Conservation (phyloP, 1,140 invertebrate genomes). For the Paraescarpia echinospica region DNA sequence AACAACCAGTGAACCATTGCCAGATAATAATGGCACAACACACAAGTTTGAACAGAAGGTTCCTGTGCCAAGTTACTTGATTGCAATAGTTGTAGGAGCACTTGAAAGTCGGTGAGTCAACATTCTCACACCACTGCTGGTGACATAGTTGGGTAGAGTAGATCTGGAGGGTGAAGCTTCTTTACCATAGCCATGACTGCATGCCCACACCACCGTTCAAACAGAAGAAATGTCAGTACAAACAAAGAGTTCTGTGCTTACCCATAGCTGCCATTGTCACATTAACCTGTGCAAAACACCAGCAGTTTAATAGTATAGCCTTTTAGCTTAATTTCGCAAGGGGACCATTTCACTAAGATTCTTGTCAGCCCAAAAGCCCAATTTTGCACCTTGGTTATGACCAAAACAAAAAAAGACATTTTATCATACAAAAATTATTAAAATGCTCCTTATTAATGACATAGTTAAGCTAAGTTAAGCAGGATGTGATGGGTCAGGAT, state of each 20-base stretch:
- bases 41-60: slow-evolving; percentile 74
- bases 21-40: slow-evolving; percentile 38
- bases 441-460: no score
- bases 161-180: not conserved
- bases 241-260: not conserved
- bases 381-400: no score
- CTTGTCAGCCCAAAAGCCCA: no score
- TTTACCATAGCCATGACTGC: not conserved
- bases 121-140: not conserved
- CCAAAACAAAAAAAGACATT: no score
- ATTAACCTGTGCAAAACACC: not conserved
- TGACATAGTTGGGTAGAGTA: not conserved
- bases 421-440: no score
- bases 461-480: no score
- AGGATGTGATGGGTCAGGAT: no score
- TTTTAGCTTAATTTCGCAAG: not conserved
- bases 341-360: no score
- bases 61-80: slow-evolving; percentile 64
- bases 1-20: slow-evolving; percentile 29
- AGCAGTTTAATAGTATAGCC: not conserved
- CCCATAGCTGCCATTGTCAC: not conserved
- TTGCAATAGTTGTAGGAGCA: slow-evolving; percentile 85
- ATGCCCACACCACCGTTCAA: not conserved
- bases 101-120: slow-evolving; percentile 65
- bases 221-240: not conserved